Conservation (phyloP, 2,797 vertebrate genomes). For the Forpus xanthops region DNA sequence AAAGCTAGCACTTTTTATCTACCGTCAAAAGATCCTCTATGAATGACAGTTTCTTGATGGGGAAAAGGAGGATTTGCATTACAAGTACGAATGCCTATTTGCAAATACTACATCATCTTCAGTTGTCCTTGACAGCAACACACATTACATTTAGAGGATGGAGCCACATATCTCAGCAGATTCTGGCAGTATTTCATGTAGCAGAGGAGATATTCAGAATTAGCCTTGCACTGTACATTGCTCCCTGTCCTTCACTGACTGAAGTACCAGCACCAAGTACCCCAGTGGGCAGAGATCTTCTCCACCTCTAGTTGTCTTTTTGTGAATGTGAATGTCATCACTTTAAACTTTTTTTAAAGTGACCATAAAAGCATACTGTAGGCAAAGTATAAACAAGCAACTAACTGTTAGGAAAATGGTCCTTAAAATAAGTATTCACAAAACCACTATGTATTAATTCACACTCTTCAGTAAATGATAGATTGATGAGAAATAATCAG, state of each 20-base stretch:
- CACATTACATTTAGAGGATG: background rate
- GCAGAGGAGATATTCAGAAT: background rate
- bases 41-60: background rate
- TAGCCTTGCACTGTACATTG: background rate
- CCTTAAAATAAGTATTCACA: background rate
- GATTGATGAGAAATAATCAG: background rate
- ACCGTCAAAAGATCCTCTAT: background rate
- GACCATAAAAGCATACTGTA: background rate
- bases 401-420: background rate
- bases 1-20: background rate
- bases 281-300: background rate
- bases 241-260: background rate
- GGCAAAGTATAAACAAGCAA: background rate
- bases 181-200: background rate
- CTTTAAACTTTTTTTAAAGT: background rate
- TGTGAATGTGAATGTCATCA: background rate
- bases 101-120: background rate
- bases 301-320: background rate
- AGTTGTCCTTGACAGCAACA: background rate
- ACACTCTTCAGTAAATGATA: background rate
- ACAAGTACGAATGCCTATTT: too few relatives aligned
- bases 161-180: background rate
- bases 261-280: background rate
- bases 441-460: background rate
- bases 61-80: background rate